Evolutionary conservation across 2,888 invertebrate genomes (phyloP).

Genomic region (Chloroclystis v-ata): DNA sequence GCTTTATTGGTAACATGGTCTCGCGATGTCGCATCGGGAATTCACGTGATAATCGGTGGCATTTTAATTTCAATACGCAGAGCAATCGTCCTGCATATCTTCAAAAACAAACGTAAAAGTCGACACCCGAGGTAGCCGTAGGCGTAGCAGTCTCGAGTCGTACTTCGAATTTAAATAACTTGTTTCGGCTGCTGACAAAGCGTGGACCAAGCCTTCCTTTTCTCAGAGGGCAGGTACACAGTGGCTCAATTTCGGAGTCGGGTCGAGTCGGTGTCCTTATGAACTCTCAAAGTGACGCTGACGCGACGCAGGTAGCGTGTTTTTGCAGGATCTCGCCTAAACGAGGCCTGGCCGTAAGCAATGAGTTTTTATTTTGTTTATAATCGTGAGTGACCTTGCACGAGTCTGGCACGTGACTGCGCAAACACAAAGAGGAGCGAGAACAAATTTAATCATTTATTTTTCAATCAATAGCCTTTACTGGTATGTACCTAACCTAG

Average conservation of each 20-base stretch:
- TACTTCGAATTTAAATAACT: conserved; percentile 70
- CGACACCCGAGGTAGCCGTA: conserved; percentile 37
- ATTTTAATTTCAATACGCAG: conserved; percentile 50
- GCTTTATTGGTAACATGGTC: conserved; percentile 69
- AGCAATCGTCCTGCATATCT: conserved; percentile 28
- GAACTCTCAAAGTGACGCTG: conserved; percentile 46
- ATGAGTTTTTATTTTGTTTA: conserved; percentile 47
- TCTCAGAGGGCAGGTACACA: conserved; percentile 33
- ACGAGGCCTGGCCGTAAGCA: conserved; percentile 34
- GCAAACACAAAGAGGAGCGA: conserved; percentile 18
- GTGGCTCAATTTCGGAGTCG: conserved; percentile 42
- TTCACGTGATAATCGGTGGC: conserved; percentile 41
- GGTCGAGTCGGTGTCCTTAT: conserved; percentile 42
- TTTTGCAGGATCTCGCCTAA: conserved; percentile 65
- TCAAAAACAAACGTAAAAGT: conserved; percentile 34
- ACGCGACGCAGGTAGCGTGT: conserved; percentile 63
- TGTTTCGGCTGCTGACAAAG: conserved; percentile 68
- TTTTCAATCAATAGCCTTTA: conserved; percentile 23
- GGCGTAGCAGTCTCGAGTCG: conserved; percentile 51
- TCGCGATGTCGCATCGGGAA: conserved; percentile 45
- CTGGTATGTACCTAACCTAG: conserved; percentile 15
- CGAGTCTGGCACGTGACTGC: conserved; percentile 48
- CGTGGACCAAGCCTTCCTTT: conserved; percentile 52
- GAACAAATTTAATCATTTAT: conserved; percentile 14
- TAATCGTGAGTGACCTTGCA: conserved; percentile 45